Conservation (phyloP, 2,888 invertebrate genomes). For the Heliconius ismenius region DNA sequence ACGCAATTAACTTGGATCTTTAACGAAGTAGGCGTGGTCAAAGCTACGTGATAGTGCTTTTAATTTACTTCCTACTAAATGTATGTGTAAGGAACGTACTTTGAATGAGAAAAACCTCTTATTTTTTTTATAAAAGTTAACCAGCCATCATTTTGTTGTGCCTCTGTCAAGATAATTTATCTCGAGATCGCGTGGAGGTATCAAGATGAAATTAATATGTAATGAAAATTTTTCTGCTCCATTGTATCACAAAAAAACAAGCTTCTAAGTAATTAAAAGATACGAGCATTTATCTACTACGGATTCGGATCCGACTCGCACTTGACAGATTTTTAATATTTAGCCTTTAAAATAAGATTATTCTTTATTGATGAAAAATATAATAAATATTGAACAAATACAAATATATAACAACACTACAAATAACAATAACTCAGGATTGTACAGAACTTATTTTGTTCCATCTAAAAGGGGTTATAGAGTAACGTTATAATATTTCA, state of each 20-base stretch:
- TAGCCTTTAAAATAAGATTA: not conserved
- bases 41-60: slow-evolving; percentile 1
- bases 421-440: not conserved
- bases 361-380: not conserved
- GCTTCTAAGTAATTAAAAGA: not conserved
- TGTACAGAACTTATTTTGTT: not conserved
- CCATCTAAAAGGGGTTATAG: not conserved
- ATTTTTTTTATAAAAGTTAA: not conserved
- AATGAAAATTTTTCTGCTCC: too few relatives aligned
- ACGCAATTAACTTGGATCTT: slow-evolving; percentile 22
- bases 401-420: not conserved
- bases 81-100: not conserved
- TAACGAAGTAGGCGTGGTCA: slow-evolving; percentile 19
- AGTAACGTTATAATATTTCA: slow-evolving; percentile 9
- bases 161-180: not conserved
- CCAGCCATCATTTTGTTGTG: not conserved
- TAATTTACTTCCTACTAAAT: slow-evolving; percentile 11
- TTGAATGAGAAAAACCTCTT: not conserved
- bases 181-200: not conserved
- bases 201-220: not conserved
- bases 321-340: not conserved
- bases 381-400: not conserved
- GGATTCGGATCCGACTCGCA: not conserved
- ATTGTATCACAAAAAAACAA: not conserved
- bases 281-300: not conserved